These are phyloP conservation scores for Sardina pilchardus DNA, from an alignment of 2,113 vertebrate genomes.

Conservation along the genomic window DNA sequence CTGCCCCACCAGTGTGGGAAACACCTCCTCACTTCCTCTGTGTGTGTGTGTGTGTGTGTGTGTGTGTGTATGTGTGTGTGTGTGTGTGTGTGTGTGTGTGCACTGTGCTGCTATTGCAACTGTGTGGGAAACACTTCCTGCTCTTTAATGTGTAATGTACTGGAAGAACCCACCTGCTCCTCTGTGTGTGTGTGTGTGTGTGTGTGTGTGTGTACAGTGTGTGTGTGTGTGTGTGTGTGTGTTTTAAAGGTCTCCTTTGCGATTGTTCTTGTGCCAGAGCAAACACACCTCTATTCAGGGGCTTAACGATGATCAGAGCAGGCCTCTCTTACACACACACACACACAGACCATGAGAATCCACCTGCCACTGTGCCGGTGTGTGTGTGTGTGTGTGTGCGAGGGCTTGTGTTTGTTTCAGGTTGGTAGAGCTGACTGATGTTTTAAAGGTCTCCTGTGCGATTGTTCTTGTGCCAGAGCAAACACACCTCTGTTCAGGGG, in stretches of 20 bases:
- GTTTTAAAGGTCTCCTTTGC: background rate
- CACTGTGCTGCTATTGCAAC: constrained; percentile 63
- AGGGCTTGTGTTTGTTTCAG: too few relatives aligned
- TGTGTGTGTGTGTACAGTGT: background rate
- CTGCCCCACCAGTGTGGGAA: constrained; percentile 49
- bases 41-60: constrained; percentile 4
- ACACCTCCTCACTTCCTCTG: constrained; percentile 37
- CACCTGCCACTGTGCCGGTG: too few relatives aligned
- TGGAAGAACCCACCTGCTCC: constrained; percentile 25
- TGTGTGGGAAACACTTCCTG: constrained; percentile 57
- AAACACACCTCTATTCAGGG: constrained; percentile 32
- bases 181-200: background rate
- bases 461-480: background rate
- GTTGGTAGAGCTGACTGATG: background rate
- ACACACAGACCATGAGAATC: too few relatives aligned
- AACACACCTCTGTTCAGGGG: constrained; percentile 31
- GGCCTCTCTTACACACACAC: too few relatives aligned
- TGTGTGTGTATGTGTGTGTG: background rate
- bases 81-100: background rate
- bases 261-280: constrained; percentile 1
- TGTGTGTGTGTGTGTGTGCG: too few relatives aligned
- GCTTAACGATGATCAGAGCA: too few relatives aligned
- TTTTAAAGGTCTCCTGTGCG: background rate
- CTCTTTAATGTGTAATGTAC: constrained; percentile 16
- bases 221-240: constrained; percentile 4